These are phyloP conservation scores for Melanotaenia trifasciata DNA, from an alignment of 2,797 vertebrate genomes.

Conservation along the genomic window DNA sequence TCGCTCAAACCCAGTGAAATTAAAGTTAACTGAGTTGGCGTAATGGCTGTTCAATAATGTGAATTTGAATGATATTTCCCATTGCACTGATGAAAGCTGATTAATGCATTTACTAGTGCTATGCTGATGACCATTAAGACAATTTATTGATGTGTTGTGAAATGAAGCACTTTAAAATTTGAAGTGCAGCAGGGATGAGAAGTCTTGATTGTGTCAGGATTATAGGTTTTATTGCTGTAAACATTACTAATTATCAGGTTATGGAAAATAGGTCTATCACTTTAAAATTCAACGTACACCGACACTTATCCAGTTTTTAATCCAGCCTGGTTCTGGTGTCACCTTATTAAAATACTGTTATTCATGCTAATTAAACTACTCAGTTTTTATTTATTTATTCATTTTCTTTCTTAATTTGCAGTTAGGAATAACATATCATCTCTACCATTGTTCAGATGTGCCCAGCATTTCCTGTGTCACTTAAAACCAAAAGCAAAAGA, in stretches of 20 bases:
- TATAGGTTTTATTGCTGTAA: background rate
- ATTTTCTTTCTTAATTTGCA: constrained; percentile 11
- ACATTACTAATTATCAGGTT: background rate
- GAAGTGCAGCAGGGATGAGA: constrained; percentile 18
- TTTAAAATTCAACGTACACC: constrained; percentile 18
- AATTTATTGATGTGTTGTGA: constrained; percentile 38
- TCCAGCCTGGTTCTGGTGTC: background rate
- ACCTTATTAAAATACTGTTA: background rate
- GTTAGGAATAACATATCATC: constrained; percentile 21
- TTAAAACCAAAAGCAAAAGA: too few relatives aligned
- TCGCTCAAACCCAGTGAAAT: constrained; percentile 19
- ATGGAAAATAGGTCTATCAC: constrained; percentile 17
- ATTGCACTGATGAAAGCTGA: constrained; percentile 44
- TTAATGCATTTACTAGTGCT: constrained; percentile 37
- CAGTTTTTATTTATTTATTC: constrained; percentile 11
- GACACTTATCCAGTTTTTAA: constrained; percentile 20
- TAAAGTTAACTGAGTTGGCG: constrained; percentile 42
- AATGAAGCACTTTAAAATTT: constrained; percentile 22
- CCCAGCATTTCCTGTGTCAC: constrained; percentile 14
- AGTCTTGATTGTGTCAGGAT: background rate
- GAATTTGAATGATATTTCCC: constrained; percentile 43
- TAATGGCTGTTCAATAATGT: constrained; percentile 45
- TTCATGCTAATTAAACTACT: constrained; percentile 30
- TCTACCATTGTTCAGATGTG: constrained; percentile 14
- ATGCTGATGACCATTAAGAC: constrained; percentile 17